Evolutionary conservation across 2,888 invertebrate genomes (phyloP), one percentile per base, ranked within the genome.

Genomic region (Rhingia rostrata): DNA sequence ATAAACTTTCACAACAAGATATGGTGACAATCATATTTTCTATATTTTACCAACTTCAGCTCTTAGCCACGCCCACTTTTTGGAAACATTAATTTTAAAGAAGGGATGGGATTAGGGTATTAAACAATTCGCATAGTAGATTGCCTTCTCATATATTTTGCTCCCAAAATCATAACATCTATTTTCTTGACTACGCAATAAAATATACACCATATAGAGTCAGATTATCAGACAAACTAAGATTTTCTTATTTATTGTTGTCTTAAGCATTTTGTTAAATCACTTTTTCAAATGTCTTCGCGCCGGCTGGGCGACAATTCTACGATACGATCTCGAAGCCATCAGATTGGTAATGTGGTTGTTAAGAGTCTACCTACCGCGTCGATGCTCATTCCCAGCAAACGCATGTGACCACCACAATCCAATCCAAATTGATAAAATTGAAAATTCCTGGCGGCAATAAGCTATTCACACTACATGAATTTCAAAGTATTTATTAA

Each of bases 361-460:
- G 54, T 72, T 73, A 56, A 66, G 54, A 41, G 9, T 41, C 60
- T 82, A 82, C 82, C 82, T 78, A 82, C 82, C 66, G 69, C 82
- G 43, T 78, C 41, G 80, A 14, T 10, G 66, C 33, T 43, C 60
- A 61, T 53, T 73, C 39, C 73, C 47, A 30, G 53, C 67, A 33
- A 45, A 54, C 73, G 64, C 53, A 45, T 67, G 54, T 67, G 53
- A 61, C 12, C 22, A 37, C 37, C 51, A 51, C 51, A 51, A 61
- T 35, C 67, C 67, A 72, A 78, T 82, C 54, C 37, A 67, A 78
- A 73, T 72, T 43, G 56, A 67, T 56, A 56, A 43, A 61, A 83
- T 78, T 83, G 78, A 58, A 73, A 83, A 83, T 83, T 83, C 82
- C 78, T 78, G 22, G 51, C 63, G 66, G 72, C 82, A 78, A 49